A percentile compares a stretch with the other conserved stretches of the same genome.
These are phyloP conservation scores for Saturnia japonica DNA, from an alignment of 2,888 invertebrate genomes.

Conservation along the genomic window DNA sequence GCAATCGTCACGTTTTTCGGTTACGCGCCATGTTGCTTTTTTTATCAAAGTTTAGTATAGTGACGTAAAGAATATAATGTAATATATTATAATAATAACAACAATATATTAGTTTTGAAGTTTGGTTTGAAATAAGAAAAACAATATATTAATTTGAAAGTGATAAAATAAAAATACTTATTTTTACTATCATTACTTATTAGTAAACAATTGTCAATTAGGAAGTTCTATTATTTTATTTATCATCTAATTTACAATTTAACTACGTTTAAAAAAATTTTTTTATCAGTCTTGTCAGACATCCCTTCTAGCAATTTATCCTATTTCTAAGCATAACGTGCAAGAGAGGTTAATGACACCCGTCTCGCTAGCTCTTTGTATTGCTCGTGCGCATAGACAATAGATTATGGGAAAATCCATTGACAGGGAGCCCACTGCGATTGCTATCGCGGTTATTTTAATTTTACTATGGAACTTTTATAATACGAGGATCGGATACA, in stretches of 20 bases:
- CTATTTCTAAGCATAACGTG: constrained; percentile 42
- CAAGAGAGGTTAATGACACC: constrained; percentile 69
- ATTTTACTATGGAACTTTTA: constrained; percentile 23
- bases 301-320: constrained; percentile 41
- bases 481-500: no score
- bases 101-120: no score
- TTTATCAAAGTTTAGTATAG: no score
- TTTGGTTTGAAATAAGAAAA: no score
- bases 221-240: not conserved
- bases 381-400: constrained; percentile 61
- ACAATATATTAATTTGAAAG: no score
- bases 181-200: no score
- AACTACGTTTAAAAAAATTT: not conserved
- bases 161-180: no score
- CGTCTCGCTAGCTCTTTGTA: constrained; percentile 51
- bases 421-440: constrained; percentile 43
- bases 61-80: no score
- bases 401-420: constrained; percentile 66
- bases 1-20: no score
- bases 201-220: no score
- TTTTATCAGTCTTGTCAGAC: not conserved
- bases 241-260: not conserved
- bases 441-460: constrained; percentile 10
- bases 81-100: no score
- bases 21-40: no score